Percentiles rank a stretch among this genome's conserved stretches.
These are phyloP conservation scores for Microdon myrmicae DNA, from an alignment of 2,888 invertebrate genomes.

Conservation along the genomic window DNA sequence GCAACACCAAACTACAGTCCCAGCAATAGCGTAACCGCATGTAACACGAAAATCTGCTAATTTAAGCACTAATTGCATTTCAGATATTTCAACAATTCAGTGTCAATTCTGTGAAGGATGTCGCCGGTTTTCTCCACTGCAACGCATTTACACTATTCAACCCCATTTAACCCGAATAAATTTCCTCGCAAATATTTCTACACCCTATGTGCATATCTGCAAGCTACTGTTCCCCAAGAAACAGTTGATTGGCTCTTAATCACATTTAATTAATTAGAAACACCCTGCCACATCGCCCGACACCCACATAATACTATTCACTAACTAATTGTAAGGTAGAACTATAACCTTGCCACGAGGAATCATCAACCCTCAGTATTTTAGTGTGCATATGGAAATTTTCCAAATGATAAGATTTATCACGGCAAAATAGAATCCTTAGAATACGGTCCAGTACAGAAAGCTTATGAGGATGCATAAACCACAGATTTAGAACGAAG, in stretches of 20 bases:
- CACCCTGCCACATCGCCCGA: slow-evolving; percentile 26
- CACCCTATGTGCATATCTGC: not conserved
- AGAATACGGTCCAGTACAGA: slow-evolving; percentile 31
- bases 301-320: slow-evolving; percentile 14
- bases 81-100: too few relatives aligned
- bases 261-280: slow-evolving; percentile 47
- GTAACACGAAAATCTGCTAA: too few relatives aligned
- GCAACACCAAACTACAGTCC: too few relatives aligned
- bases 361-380: too few relatives aligned
- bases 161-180: slow-evolving; percentile 35
- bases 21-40: too few relatives aligned
- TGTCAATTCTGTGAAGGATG: too few relatives aligned
- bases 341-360: too few relatives aligned
- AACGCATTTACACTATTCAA: slow-evolving; percentile 31
- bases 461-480: slow-evolving; percentile 40
- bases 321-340: too few relatives aligned
- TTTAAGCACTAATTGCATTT: too few relatives aligned
- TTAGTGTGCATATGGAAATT: slow-evolving; percentile 49
- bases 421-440: slow-evolving; percentile 50
- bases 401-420: slow-evolving; percentile 52
- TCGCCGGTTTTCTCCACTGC: too few relatives aligned
- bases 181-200: not conserved
- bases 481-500: slow-evolving; percentile 40
- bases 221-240: slow-evolving; percentile 10
- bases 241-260: slow-evolving; percentile 40